phyloP scores from a whole-genome alignment of 2,797 vertebrate species.

The Gallinago solitaria region DNA sequence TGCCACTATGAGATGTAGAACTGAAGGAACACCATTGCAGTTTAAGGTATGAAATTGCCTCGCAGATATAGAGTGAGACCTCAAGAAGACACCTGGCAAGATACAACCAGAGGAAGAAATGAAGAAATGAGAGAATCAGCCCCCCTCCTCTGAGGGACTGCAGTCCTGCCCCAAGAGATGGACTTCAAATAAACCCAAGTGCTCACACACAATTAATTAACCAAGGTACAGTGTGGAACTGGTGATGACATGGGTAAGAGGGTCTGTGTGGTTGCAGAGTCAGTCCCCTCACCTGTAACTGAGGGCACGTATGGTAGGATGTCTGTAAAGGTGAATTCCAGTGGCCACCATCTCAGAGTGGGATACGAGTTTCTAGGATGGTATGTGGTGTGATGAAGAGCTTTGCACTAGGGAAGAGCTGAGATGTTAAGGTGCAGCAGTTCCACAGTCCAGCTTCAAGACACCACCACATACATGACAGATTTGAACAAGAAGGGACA shows the following conservation, averaged over 20 bases:
- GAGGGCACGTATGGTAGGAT: too few species aligned
- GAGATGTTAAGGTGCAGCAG: background rate
- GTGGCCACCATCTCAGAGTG: background rate
- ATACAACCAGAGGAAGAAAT: background rate
- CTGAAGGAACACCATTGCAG: background rate
- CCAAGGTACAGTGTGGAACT: background rate
- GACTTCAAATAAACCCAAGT: background rate
- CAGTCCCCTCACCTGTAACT: background rate
- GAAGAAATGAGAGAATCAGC: background rate
- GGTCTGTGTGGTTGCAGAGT: background rate
- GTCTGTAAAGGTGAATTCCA: background rate
- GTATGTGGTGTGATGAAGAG: background rate
- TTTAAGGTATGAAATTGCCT: background rate
- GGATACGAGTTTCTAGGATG: background rate
- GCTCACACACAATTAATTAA: background rate
- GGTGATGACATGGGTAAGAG: background rate
- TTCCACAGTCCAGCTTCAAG: background rate
- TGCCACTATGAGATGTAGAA: background rate
- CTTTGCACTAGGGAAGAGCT: background rate
- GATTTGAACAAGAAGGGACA: background rate
- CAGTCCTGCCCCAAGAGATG: background rate
- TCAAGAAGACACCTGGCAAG: background rate
- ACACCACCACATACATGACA: fast-evolving
- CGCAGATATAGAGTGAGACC: background rate
- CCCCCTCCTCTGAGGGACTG: background rate